Evolutionary conservation across 2,797 vertebrate species (phyloP), one percentile per base, ranked within the genome.

Genomic region (Vireo griseus): DNA sequence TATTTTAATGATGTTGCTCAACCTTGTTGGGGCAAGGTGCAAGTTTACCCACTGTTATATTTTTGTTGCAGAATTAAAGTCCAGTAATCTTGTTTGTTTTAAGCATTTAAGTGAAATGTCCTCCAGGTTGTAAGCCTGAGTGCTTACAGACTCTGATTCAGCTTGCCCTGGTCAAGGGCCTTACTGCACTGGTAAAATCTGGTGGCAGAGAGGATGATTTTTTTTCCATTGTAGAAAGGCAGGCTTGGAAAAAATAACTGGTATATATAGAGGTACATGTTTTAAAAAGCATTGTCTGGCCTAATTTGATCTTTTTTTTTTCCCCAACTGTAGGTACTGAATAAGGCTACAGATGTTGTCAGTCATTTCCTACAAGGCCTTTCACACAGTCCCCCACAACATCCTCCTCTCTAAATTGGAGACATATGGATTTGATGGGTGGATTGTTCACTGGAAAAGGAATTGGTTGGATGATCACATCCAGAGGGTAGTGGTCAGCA

Each of bases 31-130:
- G 28, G 4, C 44, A 85, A 85, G n/a, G 48, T 57, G 5, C 10
- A 58, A n/a, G 17, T 78, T 68, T 22, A 68, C 11, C 13, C 17
- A 62, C 83, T 6, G 0, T 65, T 66, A 48, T 22, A 6, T 54
- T 87, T 72, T 45, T 63, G 24, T 86, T 87, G 52, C 20, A 45
- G 62, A 78, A 74, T 21, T 86, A 13, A 86, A 90, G 37, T 55
- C 10, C 16, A 35, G 35, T 86, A 24, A 44, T 83, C 63, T 74
- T 83, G 28, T 29, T 63, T 62, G n/a, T 74, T 91, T 71, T 57
- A 89, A 78, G 40, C 13, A 44, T n/a, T n/a, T n/a, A n/a, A 81
- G 17, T 65, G 33, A 81, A 81, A 16, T 9, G 1, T 72, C 39
- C 66, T 82, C 65, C 12, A 48, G 29, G 4, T 57, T 66, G 25